Base-by-base conservation (phyloP, 2,113 vertebrate species). In the Tylochromis polylepis region DNA sequence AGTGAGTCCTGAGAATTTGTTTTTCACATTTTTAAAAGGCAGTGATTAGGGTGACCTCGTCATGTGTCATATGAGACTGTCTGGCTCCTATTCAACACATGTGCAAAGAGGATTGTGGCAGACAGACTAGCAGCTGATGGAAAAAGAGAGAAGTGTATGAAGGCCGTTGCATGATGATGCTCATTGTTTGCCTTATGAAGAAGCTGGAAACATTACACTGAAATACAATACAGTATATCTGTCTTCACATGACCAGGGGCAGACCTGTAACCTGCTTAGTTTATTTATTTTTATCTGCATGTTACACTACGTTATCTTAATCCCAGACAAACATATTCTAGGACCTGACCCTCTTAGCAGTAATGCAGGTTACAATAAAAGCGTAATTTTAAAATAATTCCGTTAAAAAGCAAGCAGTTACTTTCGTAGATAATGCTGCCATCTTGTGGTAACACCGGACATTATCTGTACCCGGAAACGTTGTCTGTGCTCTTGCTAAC, bases 351-450 rank as follows among this genome's bases (percentile, higher is more conserved):
- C 27, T 77, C 16, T 29, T 12, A 51, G 24, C 15, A 77, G 43
- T 16, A 77, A 20, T 31, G n/a, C 15, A 51, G 27, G 15, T 49
- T 27, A 75, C 11, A 18, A 20, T 49, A 18, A 27, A 29, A 5
- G 51, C 22, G 67, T 41, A 7, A 5, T 75, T 75, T 75, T 18
- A 49, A 75, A 75, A 29, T 1, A 49, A 49, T 49, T 5, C 41
- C 22, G 18, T 49, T 29, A 29, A 5, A 29, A 51, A 43, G 41
- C 43, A 75, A 15, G 5, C 9, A 29, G 31, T 77, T 43, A 51
- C 70, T 12, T 51, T 75, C 12, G 1, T 4, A 58, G 57, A 20
- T n/a, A 86, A 93, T 49, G 83, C 89, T 94, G 93, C 87, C 95
- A 81, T 72, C 92, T 92, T 67, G 94, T 67, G 95, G 31, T 31